Evolutionary conservation across 2,888 invertebrate species (phyloP).

Genomic region (Cheilosia urbana): DNA sequence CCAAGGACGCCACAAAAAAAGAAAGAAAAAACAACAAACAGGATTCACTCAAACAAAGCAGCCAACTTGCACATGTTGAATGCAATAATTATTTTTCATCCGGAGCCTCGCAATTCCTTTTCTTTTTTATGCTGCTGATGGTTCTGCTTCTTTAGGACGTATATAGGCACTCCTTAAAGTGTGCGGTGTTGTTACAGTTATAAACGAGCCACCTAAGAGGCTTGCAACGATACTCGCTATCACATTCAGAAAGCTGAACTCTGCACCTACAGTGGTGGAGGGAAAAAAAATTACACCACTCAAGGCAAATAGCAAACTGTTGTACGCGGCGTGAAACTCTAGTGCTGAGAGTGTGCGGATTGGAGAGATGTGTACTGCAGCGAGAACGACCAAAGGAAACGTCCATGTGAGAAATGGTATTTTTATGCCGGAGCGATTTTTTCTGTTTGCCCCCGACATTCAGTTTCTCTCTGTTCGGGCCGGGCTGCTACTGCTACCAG

Average conservation of each 20-base stretch:
- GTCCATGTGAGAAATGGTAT: conserved; percentile 73
- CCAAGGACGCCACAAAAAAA: conserved; percentile 6
- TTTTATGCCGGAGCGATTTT: conserved; percentile 71
- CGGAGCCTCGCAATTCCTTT: conserved; percentile 36
- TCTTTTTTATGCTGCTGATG: background rate
- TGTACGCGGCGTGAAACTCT: conserved; percentile 27
- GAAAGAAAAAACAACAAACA: conserved; percentile 6
- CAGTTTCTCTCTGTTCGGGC: conserved; percentile 33
- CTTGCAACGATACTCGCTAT: conserved; percentile 55
- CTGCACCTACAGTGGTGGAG: conserved; percentile 11
- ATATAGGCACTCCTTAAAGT: conserved; percentile 39
- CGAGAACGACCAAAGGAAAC: conserved; percentile 59
- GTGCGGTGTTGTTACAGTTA: conserved; percentile 67
- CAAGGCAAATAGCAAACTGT: conserved; percentile 73
- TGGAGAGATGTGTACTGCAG: conserved; percentile 9
- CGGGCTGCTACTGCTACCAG: conserved; percentile 7
- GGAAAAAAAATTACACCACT: conserved; percentile 66
- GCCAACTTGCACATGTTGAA: conserved; percentile 72
- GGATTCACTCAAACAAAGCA: conserved; percentile 50
- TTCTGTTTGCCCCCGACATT: conserved; percentile 29
- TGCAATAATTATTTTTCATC: conserved; percentile 73
- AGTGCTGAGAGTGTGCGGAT: conserved; percentile 9
- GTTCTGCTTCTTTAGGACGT: conserved; percentile 9
- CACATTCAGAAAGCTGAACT: conserved; percentile 61
- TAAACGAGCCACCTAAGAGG: conserved; percentile 71